Evolutionary conservation across 2,113 vertebrate genomes (phyloP).

Genomic region (Pseudois nayaur): DNA sequence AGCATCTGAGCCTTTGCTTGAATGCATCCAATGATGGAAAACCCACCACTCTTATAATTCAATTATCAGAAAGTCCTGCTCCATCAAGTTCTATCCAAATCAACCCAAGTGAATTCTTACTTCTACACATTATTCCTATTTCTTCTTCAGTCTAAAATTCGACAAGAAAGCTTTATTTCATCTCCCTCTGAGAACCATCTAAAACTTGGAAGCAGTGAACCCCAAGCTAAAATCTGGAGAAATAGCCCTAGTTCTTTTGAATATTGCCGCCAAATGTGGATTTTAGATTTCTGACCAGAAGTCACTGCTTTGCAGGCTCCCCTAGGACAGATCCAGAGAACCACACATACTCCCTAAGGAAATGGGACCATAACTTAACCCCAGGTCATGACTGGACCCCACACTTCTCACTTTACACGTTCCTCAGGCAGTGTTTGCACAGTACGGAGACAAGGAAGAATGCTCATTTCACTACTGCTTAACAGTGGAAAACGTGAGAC

Average conservation of each 20-base stretch:
- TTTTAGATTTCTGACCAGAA: not conserved
- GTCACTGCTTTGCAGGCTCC: not conserved
- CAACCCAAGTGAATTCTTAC: not conserved
- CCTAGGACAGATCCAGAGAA: not conserved
- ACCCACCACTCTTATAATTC: not conserved
- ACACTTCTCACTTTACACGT: not conserved
- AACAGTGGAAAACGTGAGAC: not conserved
- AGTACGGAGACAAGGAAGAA: constrained; percentile 1
- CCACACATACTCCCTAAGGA: not conserved
- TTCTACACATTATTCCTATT: not conserved
- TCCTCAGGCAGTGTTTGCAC: not conserved
- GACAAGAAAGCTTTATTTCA: not conserved
- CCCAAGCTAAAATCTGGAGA: not conserved
- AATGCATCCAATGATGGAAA: not conserved
- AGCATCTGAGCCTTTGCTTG: not conserved
- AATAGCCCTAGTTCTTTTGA: not conserved
- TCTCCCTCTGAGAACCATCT: not conserved
- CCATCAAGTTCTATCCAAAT: not conserved
- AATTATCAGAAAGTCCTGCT: not conserved
- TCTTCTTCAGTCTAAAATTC: not conserved
- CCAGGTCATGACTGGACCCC: not conserved
- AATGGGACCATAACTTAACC: not conserved
- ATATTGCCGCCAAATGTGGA: not conserved
- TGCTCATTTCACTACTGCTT: not conserved
- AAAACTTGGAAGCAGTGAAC: not conserved